These are phyloP conservation scores for Omphaloscelis lunosa DNA, from an alignment of 2,888 invertebrate genomes.

Conservation along the genomic window DNA sequence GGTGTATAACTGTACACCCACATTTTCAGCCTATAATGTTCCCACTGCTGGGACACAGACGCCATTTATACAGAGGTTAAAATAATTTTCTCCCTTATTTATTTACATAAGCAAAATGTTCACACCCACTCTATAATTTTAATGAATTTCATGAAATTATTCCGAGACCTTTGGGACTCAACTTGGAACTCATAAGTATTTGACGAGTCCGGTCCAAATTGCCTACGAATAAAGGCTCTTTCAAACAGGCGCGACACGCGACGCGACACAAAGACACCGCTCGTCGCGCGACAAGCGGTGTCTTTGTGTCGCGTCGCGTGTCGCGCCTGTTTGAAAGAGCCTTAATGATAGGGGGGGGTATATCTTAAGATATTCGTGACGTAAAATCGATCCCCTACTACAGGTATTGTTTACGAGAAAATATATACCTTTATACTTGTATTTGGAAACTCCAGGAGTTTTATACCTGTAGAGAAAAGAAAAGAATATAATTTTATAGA, in stretches of 20 bases:
- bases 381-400: slow-evolving; percentile 51
- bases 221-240: slow-evolving; percentile 30
- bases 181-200: slow-evolving; percentile 47
- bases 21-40: not conserved
- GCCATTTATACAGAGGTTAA: not conserved
- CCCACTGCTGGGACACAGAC: too few relatives aligned
- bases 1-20: not conserved
- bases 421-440: too few relatives aligned
- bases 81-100: not conserved
- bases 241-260: too few relatives aligned
- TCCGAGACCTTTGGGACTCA: slow-evolving; percentile 10
- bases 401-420: not conserved
- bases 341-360: slow-evolving; percentile 5
- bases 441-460: not conserved
- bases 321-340: too few relatives aligned
- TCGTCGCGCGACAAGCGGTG: too few relatives aligned
- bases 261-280: too few relatives aligned
- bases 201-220: slow-evolving; percentile 50
- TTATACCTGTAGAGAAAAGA: not conserved
- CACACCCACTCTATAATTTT: slow-evolving; percentile 5
- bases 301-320: too few relatives aligned
- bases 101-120: not conserved
- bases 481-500: not conserved
- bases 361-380: slow-evolving; percentile 55
- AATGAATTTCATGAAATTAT: slow-evolving; percentile 34